These are phyloP conservation scores for Ondatra zibethicus DNA, from an alignment of 2,113 vertebrate species.

Conservation along the genomic window DNA sequence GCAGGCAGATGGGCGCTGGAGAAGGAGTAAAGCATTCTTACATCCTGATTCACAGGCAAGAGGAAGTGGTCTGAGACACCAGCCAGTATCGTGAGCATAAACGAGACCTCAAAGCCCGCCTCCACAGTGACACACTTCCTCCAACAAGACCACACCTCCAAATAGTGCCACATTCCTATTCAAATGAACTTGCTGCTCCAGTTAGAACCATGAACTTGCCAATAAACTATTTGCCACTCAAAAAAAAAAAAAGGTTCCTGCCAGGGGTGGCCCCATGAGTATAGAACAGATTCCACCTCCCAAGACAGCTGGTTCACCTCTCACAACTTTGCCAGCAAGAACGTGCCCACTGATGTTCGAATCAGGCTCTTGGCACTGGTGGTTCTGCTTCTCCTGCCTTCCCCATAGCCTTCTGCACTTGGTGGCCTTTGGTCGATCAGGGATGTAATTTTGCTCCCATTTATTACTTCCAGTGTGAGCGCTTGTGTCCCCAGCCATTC, in stretches of 20 bases:
- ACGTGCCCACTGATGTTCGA: background rate
- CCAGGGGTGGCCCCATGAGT: background rate
- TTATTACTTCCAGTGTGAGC: background rate
- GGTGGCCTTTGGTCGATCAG: background rate
- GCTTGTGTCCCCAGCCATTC: background rate
- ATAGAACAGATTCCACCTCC: background rate
- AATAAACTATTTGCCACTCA: slow-evolving; percentile 69
- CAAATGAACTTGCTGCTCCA: slow-evolving; percentile 57
- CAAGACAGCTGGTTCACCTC: background rate
- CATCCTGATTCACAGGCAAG: background rate
- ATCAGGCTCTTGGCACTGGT: background rate
- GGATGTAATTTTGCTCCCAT: background rate
- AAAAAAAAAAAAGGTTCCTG: background rate
- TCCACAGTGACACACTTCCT: background rate
- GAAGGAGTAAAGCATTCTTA: background rate
- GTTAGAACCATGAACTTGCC: slow-evolving; percentile 57
- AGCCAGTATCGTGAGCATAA: background rate
- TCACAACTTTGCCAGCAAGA: background rate
- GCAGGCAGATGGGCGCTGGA: background rate
- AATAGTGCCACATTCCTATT: background rate
- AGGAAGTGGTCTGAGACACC: background rate
- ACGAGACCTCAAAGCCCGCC: background rate
- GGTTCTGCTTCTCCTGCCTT: background rate
- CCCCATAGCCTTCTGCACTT: background rate
- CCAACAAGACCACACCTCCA: background rate